Conservation (phyloP, 2,797 vertebrate genomes). For the Coilia nasus region DNA sequence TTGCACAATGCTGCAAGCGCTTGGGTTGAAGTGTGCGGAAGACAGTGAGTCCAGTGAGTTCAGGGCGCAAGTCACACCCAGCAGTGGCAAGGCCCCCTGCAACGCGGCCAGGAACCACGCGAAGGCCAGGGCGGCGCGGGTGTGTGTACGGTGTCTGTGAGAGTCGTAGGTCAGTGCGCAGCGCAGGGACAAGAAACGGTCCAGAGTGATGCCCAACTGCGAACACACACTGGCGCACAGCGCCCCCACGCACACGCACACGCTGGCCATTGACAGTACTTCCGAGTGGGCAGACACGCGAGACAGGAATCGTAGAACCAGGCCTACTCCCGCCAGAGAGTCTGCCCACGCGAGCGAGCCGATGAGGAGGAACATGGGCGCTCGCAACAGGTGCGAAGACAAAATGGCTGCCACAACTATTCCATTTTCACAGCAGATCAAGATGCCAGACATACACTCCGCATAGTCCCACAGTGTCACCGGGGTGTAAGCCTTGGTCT, state of each 20-base stretch:
- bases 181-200: slow-evolving; percentile 91
- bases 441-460: slow-evolving; percentile 86
- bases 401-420: slow-evolving; percentile 87
- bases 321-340: slow-evolving; percentile 86
- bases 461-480: slow-evolving; percentile 85
- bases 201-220: slow-evolving; percentile 89
- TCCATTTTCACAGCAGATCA: slow-evolving; percentile 90
- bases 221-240: slow-evolving; percentile 89
- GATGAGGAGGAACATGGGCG: slow-evolving; percentile 90
- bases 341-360: slow-evolving; percentile 89
- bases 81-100: slow-evolving; percentile 82
- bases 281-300: slow-evolving; percentile 77
- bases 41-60: slow-evolving; percentile 36
- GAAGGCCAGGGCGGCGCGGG: slow-evolving; percentile 82
- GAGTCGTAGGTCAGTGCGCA: slow-evolving; percentile 93
- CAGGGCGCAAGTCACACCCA: slow-evolving; percentile 90
- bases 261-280: slow-evolving; percentile 80
- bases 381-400: slow-evolving; percentile 82
- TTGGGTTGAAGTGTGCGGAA: neutral
- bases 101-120: slow-evolving; percentile 82
- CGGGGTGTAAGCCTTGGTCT: slow-evolving; percentile 64
- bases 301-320: slow-evolving; percentile 87
- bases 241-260: slow-evolving; percentile 86
- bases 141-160: slow-evolving; percentile 79
- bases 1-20: slow-evolving; percentile 80